Percentiles rank a stretch among this genome's conserved stretches.
Conservation (phyloP, 2,113 vertebrate species). For the Alligator mississippiensis region DNA sequence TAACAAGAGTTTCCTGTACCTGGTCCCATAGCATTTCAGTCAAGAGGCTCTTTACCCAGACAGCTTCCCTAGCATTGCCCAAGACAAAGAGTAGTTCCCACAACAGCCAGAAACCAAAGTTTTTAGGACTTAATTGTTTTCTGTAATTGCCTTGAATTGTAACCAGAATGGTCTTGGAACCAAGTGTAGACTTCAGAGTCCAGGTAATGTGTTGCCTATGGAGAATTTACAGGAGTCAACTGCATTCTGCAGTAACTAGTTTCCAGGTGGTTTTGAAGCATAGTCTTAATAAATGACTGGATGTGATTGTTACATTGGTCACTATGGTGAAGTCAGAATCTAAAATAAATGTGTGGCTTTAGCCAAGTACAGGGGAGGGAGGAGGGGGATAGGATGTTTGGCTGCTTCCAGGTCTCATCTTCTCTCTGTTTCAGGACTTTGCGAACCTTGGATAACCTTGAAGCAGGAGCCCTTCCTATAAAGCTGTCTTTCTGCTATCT, state of each 20-base stretch:
- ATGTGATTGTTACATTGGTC: rapidly evolving
- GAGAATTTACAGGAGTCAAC: background rate
- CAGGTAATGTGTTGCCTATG: rapidly evolving
- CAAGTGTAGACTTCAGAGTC: background rate
- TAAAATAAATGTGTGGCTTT: background rate
- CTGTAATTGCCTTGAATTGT: background rate
- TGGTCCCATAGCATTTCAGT: rapidly evolving
- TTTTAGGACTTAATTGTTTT: background rate
- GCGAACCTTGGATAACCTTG: background rate
- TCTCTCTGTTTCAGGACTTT: background rate
- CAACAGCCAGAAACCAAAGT: background rate
- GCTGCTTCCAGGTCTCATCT: background rate
- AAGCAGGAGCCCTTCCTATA: background rate
- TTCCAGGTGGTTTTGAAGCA: rapidly evolving
- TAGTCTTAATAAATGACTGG: rapidly evolving
- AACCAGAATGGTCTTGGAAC: background rate
- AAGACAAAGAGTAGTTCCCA: background rate
- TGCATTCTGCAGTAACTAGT: background rate
- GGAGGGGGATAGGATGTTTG: background rate
- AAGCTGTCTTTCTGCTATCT: background rate
- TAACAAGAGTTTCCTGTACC: background rate
- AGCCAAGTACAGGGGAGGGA: background rate
- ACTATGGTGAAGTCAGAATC: background rate
- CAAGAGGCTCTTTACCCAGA: background rate
- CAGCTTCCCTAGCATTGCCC: background rate